Evolutionary conservation across 2,113 vertebrate species (phyloP).

Genomic region (Forbesichthys agassizii): DNA sequence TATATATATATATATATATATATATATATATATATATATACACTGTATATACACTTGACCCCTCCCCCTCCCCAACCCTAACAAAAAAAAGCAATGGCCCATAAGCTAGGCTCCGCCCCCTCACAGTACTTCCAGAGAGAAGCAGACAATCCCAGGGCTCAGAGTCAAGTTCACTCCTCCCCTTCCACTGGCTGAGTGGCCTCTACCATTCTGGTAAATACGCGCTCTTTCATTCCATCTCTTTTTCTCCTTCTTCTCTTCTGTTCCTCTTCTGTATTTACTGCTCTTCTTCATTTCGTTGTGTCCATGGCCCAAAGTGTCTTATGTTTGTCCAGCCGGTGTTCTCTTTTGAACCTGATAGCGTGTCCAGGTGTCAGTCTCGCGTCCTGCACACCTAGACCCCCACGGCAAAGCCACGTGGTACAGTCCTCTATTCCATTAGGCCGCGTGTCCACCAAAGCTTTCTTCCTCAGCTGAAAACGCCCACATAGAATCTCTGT

Average conservation of each 20-base stretch:
- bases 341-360: too few relatives aligned
- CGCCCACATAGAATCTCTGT: too few relatives aligned
- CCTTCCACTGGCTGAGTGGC: constrained; percentile 76
- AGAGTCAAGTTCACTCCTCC: constrained; percentile 73
- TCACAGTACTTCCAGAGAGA: constrained; percentile 81
- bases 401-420: too few relatives aligned
- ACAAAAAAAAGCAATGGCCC: constrained; percentile 61
- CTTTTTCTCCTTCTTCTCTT: constrained; percentile 42
- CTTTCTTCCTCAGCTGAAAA: too few relatives aligned
- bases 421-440: too few relatives aligned
- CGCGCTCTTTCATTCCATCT: constrained; percentile 61
- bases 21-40: too few relatives aligned
- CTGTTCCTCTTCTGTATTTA: constrained; percentile 2
- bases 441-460: too few relatives aligned
- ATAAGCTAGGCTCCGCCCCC: constrained; percentile 74
- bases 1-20: too few relatives aligned
- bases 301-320: constrained; percentile 3
- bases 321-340: too few relatives aligned
- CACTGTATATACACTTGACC: constrained; percentile 39
- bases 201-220: constrained; percentile 74
- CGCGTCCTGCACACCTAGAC: too few relatives aligned
- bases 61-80: constrained; percentile 27
- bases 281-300: constrained; percentile 11
- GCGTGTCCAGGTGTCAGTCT: too few relatives aligned
- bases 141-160: constrained; percentile 72